Conservation (phyloP, 2,113 vertebrate genomes). For the Plestiodon gilberti region DNA sequence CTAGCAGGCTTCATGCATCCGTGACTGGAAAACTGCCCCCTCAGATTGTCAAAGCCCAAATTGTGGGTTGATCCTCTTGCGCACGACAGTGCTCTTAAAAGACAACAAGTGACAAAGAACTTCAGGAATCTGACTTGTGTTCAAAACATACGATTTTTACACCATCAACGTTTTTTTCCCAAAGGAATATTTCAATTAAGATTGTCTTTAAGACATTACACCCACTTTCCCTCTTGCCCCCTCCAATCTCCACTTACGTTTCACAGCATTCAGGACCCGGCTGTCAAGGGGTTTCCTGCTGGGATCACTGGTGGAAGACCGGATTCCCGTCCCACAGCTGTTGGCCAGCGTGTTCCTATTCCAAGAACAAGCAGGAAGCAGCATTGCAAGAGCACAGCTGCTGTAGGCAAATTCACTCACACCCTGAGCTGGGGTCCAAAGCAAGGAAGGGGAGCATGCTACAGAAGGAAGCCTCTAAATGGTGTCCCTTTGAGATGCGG, state of each 20-base stretch:
- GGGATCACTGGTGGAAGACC: slow-evolving; percentile 94
- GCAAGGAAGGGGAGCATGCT: not conserved
- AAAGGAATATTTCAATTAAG: not conserved
- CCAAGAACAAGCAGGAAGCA: not conserved
- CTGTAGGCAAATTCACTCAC: not conserved
- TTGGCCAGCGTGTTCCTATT: slow-evolving; percentile 94
- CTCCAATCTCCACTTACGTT: slow-evolving; percentile 81
- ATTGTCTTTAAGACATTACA: not conserved
- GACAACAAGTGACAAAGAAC: not conserved
- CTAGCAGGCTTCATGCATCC: no score
- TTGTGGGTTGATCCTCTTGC: not conserved
- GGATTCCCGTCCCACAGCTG: slow-evolving; percentile 95
- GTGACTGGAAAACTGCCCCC: no score
- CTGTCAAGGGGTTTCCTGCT: slow-evolving; percentile 95
- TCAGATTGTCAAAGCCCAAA: no score
- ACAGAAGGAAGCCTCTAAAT: not conserved
- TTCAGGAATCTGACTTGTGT: not conserved
- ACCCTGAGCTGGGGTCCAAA: not conserved
- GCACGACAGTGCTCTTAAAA: not conserved
- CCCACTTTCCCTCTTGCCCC: not conserved
- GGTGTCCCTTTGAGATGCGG: not conserved
- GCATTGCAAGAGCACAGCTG: not conserved
- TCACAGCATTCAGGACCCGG: slow-evolving; percentile 93
- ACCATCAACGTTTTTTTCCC: not conserved
- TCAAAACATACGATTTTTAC: not conserved